Evolutionary conservation across 1,140 invertebrate species (phyloP).

Genomic region (Lepidurus arcticus): DNA sequence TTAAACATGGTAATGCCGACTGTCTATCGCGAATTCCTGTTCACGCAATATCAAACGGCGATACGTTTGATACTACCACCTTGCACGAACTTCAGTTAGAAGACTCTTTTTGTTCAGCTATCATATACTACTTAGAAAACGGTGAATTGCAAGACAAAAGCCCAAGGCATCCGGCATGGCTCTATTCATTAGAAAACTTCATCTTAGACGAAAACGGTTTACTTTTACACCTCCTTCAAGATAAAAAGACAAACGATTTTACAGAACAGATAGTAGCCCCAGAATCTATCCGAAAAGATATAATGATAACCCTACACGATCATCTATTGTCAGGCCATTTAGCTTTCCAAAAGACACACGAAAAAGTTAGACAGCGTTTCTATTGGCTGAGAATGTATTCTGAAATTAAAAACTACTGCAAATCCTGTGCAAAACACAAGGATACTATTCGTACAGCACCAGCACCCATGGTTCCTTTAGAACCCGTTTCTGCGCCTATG

Average conservation of each 20-base stretch:
- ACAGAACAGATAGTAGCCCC: not conserved
- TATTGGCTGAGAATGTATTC: not conserved
- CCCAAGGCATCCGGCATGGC: not conserved
- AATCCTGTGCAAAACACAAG: not conserved
- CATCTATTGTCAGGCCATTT: not conserved
- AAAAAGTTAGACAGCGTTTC: not conserved
- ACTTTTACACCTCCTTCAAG: not conserved
- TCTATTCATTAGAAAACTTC: not conserved
- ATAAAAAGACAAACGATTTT: not conserved
- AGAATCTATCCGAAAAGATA: not conserved
- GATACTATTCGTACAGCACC: not conserved
- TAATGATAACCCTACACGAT: not conserved
- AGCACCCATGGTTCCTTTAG: slow-evolving; percentile 1
- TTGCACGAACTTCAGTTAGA: not conserved
- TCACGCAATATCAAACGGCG: not conserved
- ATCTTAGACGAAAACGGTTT: not conserved
- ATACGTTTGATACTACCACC: not conserved
- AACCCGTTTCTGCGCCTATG: not conserved
- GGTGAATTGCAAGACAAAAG: no score
- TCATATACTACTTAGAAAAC: not conserved
- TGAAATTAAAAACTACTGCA: not conserved
- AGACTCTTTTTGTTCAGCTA: not conserved
- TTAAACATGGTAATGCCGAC: not conserved
- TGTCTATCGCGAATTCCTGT: not conserved
- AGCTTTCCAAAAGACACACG: not conserved